A percentile compares a stretch with the other conserved stretches of the same genome.
Evolutionary conservation across 2,797 vertebrate species (phyloP).

Genomic region (Furcifer pardalis): DNA sequence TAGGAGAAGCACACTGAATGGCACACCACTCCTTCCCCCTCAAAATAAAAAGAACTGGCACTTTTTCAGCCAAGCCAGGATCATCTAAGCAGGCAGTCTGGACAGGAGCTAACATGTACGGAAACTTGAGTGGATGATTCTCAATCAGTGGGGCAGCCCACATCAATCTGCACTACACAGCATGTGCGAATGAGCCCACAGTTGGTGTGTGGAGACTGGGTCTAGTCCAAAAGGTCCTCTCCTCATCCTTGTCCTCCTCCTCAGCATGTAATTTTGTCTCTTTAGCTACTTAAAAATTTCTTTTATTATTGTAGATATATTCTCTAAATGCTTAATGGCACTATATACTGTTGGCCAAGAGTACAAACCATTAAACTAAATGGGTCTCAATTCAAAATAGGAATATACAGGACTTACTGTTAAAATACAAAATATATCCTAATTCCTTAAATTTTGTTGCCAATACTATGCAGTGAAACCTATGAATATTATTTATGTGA

Average conservation of each 20-base stretch:
- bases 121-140: too few relatives aligned
- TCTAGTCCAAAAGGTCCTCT: neutral
- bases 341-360: neutral
- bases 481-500: slow-evolving; percentile 57
- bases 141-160: too few relatives aligned
- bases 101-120: too few relatives aligned
- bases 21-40: too few relatives aligned
- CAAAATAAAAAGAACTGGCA: too few relatives aligned
- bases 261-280: neutral
- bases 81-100: too few relatives aligned
- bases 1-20: too few relatives aligned
- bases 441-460: slow-evolving; percentile 53
- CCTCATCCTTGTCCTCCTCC: too few relatives aligned
- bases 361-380: neutral
- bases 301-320: neutral
- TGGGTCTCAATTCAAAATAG: slow-evolving; percentile 9
- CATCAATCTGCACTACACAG: too few relatives aligned
- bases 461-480: slow-evolving; percentile 54
- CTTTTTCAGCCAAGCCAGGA: too few relatives aligned
- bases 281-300: neutral
- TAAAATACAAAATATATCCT: slow-evolving; percentile 44
- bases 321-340: neutral
- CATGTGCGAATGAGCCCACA: too few relatives aligned
- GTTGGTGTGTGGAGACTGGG: neutral
- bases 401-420: neutral